phyloP scores from a whole-genome alignment of 2,113 vertebrate genomes.

The Rhynchomys soricoides region DNA sequence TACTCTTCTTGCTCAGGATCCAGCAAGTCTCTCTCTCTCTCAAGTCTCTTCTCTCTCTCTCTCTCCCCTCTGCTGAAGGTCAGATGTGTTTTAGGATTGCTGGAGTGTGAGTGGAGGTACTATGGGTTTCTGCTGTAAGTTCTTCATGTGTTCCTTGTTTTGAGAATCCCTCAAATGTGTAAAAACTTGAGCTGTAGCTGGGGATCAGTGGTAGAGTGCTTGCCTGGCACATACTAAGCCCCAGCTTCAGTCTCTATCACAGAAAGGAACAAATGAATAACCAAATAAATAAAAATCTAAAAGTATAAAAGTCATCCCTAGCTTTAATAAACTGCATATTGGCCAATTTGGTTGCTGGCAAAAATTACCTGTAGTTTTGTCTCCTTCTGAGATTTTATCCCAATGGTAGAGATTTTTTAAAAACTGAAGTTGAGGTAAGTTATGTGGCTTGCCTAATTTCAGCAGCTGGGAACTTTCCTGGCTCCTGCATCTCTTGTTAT shows the following conservation, averaged over 20 bases:
- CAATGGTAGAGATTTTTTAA: background rate
- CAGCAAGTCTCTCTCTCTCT: background rate
- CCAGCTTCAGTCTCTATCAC: background rate
- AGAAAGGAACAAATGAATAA: background rate
- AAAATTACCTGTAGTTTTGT: background rate
- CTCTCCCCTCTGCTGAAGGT: background rate
- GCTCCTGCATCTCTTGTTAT: background rate
- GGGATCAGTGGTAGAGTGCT: background rate
- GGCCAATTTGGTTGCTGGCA: background rate
- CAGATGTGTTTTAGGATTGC: background rate
- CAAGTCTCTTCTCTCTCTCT: background rate
- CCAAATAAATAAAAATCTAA: background rate
- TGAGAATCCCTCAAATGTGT: background rate
- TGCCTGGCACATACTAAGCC: background rate
- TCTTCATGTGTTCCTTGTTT: background rate
- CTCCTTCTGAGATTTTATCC: too few relatives aligned
- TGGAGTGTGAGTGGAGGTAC: background rate
- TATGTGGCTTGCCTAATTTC: background rate
- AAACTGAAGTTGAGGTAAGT: background rate
- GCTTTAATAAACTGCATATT: background rate
- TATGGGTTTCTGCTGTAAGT: background rate
- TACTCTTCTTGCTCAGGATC: background rate
- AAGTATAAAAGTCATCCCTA: background rate
- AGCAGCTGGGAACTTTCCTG: background rate
- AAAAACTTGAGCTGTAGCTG: background rate